phyloP scores from a whole-genome alignment of 2,888 invertebrate species.

The Eupithecia inturbata region DNA sequence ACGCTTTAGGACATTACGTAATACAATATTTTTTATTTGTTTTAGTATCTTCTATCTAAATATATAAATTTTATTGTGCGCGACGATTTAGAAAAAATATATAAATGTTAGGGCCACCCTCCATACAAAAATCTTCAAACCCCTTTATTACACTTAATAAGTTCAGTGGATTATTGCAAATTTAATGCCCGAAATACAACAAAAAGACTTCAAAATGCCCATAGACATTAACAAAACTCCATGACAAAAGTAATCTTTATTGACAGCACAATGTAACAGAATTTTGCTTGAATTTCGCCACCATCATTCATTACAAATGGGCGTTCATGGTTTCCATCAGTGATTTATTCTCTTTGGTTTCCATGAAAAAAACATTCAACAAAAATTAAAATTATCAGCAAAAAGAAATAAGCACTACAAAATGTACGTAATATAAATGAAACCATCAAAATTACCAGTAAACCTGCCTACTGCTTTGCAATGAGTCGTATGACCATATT shows the following conservation, averaged over 20 bases:
- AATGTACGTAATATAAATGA: constrained; percentile 1
- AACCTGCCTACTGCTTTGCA: neutral
- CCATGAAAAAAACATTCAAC: neutral
- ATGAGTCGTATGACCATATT: neutral
- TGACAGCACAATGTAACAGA: neutral
- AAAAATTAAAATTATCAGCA: neutral
- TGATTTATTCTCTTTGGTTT: neutral
- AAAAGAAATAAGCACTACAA: neutral
- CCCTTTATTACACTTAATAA: no score
- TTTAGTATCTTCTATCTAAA: no score
- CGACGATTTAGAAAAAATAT: no score
- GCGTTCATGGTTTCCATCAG: no score
- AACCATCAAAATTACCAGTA: neutral
- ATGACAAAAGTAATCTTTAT: neutral
- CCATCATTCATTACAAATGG: no score
- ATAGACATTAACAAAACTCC: neutral
- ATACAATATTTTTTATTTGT: no score
- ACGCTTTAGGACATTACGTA: no score
- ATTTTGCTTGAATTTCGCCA: neutral
- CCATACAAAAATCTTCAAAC: no score
- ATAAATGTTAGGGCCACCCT: no score
- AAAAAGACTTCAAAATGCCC: neutral
- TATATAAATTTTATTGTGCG: no score
- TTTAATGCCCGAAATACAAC: no score
- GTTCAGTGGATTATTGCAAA: no score